These are phyloP conservation scores for Australoheros facetus DNA, from an alignment of 2,797 vertebrate species.

Conservation along the genomic window DNA sequence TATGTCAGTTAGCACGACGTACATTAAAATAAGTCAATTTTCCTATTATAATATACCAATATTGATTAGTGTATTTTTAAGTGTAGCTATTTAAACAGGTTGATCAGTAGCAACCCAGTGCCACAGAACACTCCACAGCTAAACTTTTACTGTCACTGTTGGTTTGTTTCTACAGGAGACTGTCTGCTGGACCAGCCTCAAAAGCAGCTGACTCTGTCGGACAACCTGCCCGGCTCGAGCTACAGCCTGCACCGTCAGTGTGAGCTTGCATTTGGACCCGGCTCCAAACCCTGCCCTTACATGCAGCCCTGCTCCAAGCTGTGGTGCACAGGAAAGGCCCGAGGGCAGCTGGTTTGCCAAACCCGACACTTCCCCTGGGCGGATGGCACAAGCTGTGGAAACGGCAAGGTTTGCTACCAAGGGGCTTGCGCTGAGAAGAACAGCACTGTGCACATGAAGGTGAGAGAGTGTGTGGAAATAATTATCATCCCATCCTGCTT, in stretches of 20 bases:
- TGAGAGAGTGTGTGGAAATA: conserved; percentile 60
- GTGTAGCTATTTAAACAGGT: neutral
- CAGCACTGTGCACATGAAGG: conserved; percentile 84
- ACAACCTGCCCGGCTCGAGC: conserved; percentile 87
- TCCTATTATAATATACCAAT: neutral
- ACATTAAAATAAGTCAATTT: neutral
- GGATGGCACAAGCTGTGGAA: conserved; percentile 90
- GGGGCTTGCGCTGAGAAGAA: conserved; percentile 87
- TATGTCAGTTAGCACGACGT: neutral
- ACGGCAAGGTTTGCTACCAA: conserved; percentile 86
- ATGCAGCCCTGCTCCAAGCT: conserved; percentile 95
- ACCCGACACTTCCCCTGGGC: conserved; percentile 98
- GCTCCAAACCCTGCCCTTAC: conserved; percentile 95
- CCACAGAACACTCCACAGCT: neutral
- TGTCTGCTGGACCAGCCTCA: conserved; percentile 93
- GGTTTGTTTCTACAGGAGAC: conserved; percentile 82
- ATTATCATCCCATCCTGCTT: too few relatives aligned
- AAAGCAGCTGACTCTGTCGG: conserved; percentile 87
- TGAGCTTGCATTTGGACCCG: conserved; percentile 90
- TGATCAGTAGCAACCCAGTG: neutral
- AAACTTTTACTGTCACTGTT: conserved; percentile 1
- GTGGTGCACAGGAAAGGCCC: conserved; percentile 95
- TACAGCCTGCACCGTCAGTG: conserved; percentile 94
- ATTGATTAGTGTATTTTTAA: neutral
- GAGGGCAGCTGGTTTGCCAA: conserved; percentile 94